These are phyloP conservation scores for Carcharodon carcharias DNA, from an alignment of 2,797 vertebrate genomes.

Conservation along the genomic window DNA sequence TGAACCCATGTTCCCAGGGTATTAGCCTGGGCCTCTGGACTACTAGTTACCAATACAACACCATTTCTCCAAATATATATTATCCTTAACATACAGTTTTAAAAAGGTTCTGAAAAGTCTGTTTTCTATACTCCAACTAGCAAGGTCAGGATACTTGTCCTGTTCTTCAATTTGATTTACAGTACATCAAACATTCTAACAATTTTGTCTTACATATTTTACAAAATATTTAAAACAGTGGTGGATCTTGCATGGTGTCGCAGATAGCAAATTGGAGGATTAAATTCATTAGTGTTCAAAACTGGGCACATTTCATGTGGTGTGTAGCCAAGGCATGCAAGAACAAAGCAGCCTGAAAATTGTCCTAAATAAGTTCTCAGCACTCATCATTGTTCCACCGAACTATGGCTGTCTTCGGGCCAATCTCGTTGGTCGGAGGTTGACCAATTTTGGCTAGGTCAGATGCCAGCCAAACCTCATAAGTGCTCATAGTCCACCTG, in stretches of 20 bases:
- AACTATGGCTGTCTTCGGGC: not conserved
- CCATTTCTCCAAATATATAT: not conserved
- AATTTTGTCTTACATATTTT: not conserved
- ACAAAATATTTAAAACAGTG: not conserved
- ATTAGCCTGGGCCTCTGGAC: no score
- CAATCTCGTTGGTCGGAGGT: not conserved
- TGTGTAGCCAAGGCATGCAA: not conserved
- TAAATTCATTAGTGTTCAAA: not conserved
- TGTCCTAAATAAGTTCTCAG: not conserved
- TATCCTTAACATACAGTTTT: not conserved
- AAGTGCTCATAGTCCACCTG: not conserved
- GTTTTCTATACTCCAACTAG: not conserved
- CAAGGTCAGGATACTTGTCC: not conserved
- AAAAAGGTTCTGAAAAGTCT: not conserved
- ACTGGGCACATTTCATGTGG: not conserved
- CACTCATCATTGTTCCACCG: no score
- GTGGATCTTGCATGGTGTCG: not conserved
- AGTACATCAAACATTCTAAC: not conserved
- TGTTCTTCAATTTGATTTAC: not conserved
- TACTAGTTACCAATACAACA: no score
- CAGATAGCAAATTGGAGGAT: not conserved
- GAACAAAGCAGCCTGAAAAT: not conserved
- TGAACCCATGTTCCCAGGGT: no score
- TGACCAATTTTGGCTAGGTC: not conserved
- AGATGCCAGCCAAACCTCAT: not conserved